Base-by-base conservation (phyloP, 2,113 vertebrate species). In the Morone saxatilis region DNA sequence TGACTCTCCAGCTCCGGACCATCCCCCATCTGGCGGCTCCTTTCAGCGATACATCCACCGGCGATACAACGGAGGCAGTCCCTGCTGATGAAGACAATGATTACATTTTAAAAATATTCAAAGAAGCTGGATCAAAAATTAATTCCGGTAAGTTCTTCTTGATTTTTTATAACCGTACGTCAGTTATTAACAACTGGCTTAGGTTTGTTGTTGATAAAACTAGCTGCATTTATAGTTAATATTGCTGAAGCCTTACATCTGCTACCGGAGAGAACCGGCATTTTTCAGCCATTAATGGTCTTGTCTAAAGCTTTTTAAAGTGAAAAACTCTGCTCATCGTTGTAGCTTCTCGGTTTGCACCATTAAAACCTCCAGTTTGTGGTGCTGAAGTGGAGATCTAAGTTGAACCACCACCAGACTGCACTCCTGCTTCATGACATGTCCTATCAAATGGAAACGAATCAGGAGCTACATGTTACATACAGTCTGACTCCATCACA, bases 1-100 rank as follows among this genome's bases (percentile, higher is more conserved):
- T 89, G 67, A 80, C 59, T 5, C 11, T 11, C 31, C 31, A 2
- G 0, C 20, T 5, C 19, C 13, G 65, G 81, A 91, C 91, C 92
- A 88, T 94, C 87, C 90, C 92, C 92, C 93, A 87, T 65, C 84
- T 86, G 76, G 80, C 25, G 59, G 88, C 86, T 83, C 45, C 71
- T 71, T 36, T 84, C 87, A 77, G 75, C 17, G n/a, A 13, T 12
- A 16, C 76, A 31, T 59, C 69, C 2, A 77, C 68, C 67, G 75
- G 88, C 40, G 72, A 43, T 10, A 47, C 61, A 62, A 81, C 80
- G 43, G 76, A 89, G 80, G 36, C 60, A 31, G 73, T 0, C 19
- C 5, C 81, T 4, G 57, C 56, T 13, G 71, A 82, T 51, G 78
- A 80, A 50, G 71, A 84, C 84, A 51, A 84, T 90, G 89, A 76